A percentile compares a stretch with the other conserved stretches of the same genome.
Conservation (phyloP, 2,113 vertebrate species). For the Orycteropus afer region DNA sequence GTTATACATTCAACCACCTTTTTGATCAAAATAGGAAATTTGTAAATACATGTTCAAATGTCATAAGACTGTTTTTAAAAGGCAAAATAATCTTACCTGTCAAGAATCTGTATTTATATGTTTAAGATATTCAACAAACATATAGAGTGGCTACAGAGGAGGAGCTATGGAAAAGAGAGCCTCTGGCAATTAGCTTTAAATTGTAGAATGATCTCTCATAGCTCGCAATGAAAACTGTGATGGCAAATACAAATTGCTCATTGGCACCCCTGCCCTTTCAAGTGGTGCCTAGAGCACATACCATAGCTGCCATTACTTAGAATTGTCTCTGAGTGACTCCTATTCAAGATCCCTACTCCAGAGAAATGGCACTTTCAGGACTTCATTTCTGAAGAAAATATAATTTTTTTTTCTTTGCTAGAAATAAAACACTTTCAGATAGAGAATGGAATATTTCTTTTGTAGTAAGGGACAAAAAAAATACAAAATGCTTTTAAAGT, state of each 20-base stretch:
- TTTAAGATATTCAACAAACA: background rate
- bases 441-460: background rate
- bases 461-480: background rate
- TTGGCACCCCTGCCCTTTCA: too few species aligned
- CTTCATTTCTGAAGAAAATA: constrained; percentile 27
- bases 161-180: too few species aligned
- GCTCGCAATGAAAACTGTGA: too few species aligned
- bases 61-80: background rate
- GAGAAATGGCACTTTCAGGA: background rate
- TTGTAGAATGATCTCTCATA: too few species aligned
- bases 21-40: constrained; percentile 19
- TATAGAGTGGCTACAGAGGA: background rate
- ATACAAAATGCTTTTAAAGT: background rate
- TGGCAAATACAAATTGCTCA: too few species aligned
- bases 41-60: background rate
- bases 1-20: constrained; percentile 34
- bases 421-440: constrained; percentile 41
- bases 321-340: background rate
- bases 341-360: background rate
- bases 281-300: too few species aligned
- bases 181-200: too few species aligned
- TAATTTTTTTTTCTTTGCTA: background rate
- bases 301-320: too few species aligned
- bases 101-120: background rate
- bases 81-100: background rate